Evolutionary conservation across 2,888 invertebrate genomes (phyloP), one percentile per base, ranked within the genome.

Genomic region (Drosophila prostipennis): DNA sequence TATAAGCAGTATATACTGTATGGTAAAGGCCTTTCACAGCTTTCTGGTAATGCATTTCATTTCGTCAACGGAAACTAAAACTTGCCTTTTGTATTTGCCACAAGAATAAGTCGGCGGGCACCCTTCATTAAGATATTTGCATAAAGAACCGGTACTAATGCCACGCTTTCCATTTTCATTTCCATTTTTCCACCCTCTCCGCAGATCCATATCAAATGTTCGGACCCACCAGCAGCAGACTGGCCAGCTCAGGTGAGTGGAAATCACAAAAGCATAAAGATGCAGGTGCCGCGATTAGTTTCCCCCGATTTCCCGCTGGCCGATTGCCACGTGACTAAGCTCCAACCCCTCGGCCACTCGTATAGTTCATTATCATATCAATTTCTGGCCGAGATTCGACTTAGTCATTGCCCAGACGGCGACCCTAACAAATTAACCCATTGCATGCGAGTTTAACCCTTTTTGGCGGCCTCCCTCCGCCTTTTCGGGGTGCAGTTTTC

Each of bases 181-280:
- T 52, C 29, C 29, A 29, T 29, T 29, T 11, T 26, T 48, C 48
- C 78, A 69, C 76, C 78, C 82, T 36, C 51, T 83, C 42, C 83
- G 58, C 95, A 98, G 98, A 98, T 96, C 98, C 98, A 92, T 98
- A 98, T 95, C 98, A 98, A 94, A 97, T 98, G 96, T 98, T 98
- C 93, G 98, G 98, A 73, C 97, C 98, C 72, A 98, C 98, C 75
- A 98, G 98, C 94, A 98, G 98, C 94, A 95, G 98, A 91, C 94
- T 98, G 91, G 98, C 98, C 60, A 98, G 97, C 93, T 98, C 98
- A 94, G 97, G 97, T 97, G 93, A 94, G 93, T 91, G 72, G 51
- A 58, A 88, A 82, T 78, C 76, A 81, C 78, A 82, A 87, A 87
- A 79, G 84, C 78, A 85, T 77, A 87, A 82, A 84, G 90, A 89